Conservation (phyloP, 2,797 vertebrate species). For the Tokudaia tokunoshimensis region DNA sequence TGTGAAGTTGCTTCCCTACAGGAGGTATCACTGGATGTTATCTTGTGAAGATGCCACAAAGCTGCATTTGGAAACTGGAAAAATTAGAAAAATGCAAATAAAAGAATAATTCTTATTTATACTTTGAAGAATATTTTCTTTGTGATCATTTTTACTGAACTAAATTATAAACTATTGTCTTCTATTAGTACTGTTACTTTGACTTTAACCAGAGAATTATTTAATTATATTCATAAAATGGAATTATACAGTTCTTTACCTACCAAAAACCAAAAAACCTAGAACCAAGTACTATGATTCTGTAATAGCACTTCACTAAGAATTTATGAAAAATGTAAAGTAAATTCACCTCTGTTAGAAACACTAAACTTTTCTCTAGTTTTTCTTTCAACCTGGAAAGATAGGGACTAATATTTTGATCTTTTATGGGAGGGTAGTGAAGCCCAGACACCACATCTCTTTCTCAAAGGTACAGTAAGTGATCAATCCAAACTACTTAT, state of each 20-base stretch:
- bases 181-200: slow-evolving; percentile 1
- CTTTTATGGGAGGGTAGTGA: neutral
- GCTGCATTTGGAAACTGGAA: slow-evolving; percentile 20
- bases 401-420: slow-evolving; percentile 31
- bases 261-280: neutral
- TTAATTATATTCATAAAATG: slow-evolving; percentile 45
- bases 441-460: neutral
- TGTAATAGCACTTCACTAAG: neutral
- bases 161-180: neutral
- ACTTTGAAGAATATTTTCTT: slow-evolving; percentile 16
- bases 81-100: neutral
- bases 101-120: neutral
- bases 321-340: slow-evolving; percentile 9
- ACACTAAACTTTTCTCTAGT: neutral
- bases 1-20: neutral
- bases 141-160: slow-evolving; percentile 15
- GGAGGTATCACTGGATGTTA: neutral
- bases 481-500: neutral
- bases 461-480: slow-evolving; percentile 2
- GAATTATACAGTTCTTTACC: neutral
- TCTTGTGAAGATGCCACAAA: neutral
- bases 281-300: neutral
- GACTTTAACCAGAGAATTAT: slow-evolving; percentile 39
- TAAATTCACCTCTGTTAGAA: neutral
- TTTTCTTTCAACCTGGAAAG: neutral